Conservation (phyloP, 2,113 vertebrate species). For the Benitochromis conjunctus region DNA sequence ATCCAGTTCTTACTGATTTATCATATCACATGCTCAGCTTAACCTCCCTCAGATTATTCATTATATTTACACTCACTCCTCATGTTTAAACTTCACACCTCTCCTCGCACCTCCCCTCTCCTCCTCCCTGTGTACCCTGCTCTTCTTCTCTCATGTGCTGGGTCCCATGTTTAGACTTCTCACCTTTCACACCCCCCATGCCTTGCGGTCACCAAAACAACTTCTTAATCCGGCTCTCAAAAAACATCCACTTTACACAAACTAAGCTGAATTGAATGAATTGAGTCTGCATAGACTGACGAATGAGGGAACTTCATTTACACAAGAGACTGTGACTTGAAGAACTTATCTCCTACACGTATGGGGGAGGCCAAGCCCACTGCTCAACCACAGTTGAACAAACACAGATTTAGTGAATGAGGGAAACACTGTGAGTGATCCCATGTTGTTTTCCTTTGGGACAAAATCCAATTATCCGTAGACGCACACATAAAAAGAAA, state of each 20-base stretch:
- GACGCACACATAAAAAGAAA: not conserved
- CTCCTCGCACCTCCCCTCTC: not conserved
- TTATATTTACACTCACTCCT: slow-evolving; percentile 2
- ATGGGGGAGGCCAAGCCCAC: not conserved
- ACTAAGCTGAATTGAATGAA: not conserved
- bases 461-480: slow-evolving; percentile 33
- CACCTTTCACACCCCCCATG: not conserved
- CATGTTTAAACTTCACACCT: slow-evolving; percentile 56
- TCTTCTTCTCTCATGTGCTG: slow-evolving; percentile 9
- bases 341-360: not conserved
- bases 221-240: not conserved
- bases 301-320: not conserved
- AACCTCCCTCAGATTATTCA: slow-evolving; percentile 3
- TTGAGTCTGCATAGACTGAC: not conserved
- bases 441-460: slow-evolving; percentile 41
- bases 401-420: slow-evolving; percentile 40
- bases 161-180: slow-evolving; percentile 29
- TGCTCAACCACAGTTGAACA: slow-evolving; percentile 18
- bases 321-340: not conserved
- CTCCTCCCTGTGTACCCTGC: not conserved
- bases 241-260: not conserved
- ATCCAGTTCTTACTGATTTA: not conserved
- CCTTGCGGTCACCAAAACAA: not conserved
- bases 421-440: slow-evolving; percentile 20
- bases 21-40: not conserved